These are phyloP conservation scores for Enteromius thamalakanensis DNA, from an alignment of 2,797 vertebrate species.

Conservation along the genomic window DNA sequence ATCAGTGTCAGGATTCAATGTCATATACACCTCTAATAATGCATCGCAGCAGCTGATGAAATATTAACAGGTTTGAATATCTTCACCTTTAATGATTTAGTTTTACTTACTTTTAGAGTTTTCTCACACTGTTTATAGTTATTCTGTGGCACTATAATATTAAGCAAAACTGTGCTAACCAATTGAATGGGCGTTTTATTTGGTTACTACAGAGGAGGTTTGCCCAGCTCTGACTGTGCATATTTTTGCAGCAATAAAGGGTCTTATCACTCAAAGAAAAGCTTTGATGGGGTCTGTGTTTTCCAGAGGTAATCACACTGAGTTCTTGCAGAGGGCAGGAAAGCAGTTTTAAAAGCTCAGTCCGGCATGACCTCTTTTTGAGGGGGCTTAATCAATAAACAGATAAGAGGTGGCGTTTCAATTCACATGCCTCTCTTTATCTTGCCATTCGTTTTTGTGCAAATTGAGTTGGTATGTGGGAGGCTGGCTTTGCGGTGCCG, in stretches of 20 bases:
- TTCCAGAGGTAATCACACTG: conserved; percentile 8
- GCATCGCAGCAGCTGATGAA: conserved; percentile 27
- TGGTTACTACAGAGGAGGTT: not conserved
- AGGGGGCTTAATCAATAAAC: conserved; percentile 46
- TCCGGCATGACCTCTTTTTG: not conserved
- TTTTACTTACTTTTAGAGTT: not conserved
- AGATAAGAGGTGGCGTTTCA: conserved; percentile 48
- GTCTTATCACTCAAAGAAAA: conserved; percentile 41
- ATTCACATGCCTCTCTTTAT: conserved; percentile 30
- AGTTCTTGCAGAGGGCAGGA: conserved; percentile 22
- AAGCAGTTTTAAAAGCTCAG: conserved; percentile 23
- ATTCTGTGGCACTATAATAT: not conserved
- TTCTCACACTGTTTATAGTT: not conserved
- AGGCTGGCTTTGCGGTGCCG: not conserved
- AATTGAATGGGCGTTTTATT: not conserved
- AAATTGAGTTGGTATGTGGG: conserved; percentile 13
- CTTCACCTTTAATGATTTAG: not conserved
- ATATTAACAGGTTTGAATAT: conserved; percentile 50
- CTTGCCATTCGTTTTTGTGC: conserved; percentile 34
- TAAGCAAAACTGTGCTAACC: not conserved
- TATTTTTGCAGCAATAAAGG: conserved; percentile 26
- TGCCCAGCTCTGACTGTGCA: conserved; percentile 44
- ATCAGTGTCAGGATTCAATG: conserved; percentile 11
- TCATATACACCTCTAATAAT: conserved; percentile 10
- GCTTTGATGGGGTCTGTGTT: conserved; percentile 19